phyloP scores from a whole-genome alignment of 2,797 vertebrate genomes.

The Schizopygopsis pylzovi region DNA sequence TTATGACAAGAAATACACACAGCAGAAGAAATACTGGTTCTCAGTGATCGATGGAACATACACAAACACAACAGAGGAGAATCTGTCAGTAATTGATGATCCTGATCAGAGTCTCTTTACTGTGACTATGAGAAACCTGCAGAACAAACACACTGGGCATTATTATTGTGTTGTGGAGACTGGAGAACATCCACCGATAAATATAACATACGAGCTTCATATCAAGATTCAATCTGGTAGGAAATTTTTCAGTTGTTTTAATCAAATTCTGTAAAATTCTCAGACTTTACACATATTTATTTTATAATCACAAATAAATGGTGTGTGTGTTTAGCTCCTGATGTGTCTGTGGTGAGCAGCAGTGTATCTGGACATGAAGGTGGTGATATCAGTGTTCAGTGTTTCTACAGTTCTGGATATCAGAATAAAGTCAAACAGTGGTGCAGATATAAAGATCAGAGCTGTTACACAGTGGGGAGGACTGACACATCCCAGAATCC shows the following conservation, averaged over 20 bases:
- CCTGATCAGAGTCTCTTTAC: conserved; percentile 46
- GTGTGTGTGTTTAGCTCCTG: conserved; percentile 59
- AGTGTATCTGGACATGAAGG: conserved; percentile 8
- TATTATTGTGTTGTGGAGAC: conserved; percentile 23
- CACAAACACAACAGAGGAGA: conserved; percentile 8
- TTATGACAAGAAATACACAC: conserved; percentile 52
- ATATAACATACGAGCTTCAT: fast-evolving
- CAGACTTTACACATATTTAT: too few species aligned
- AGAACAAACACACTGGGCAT: neutral
- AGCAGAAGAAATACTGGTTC: conserved; percentile 51
- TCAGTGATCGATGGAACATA: neutral
- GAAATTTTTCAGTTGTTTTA: fast-evolving
- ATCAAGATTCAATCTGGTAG: neutral
- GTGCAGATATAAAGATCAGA: too few species aligned
- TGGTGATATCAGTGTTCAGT: too few species aligned
- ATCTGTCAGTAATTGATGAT: conserved; percentile 52
- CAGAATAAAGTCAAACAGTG: too few species aligned
- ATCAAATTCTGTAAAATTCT: too few species aligned
- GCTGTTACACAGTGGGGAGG: too few species aligned
- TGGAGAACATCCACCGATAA: too few species aligned
- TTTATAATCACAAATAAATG: too few species aligned
- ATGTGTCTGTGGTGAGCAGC: conserved; percentile 57
- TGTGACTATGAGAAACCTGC: conserved; percentile 44
- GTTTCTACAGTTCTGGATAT: too few species aligned
- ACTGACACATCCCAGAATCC: too few species aligned